phyloP scores from a whole-genome alignment of 2,113 vertebrate genomes.

The Gymnogyps californianus region DNA sequence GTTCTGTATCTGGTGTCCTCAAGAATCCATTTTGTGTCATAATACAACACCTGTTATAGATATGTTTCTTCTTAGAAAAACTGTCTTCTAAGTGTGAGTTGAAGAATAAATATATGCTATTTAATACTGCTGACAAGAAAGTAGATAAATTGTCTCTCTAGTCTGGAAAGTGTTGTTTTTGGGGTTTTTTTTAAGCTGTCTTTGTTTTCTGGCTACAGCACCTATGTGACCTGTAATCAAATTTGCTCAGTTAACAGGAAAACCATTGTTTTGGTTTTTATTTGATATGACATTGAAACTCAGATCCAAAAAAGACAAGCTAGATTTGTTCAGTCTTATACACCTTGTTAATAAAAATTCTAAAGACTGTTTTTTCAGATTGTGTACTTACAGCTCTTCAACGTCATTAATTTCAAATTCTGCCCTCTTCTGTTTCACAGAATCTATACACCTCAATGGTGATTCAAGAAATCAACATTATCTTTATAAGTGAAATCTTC shows the following conservation, averaged over 20 bases:
- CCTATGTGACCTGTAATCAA: not conserved
- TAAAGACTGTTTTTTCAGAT: not conserved
- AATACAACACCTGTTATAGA: rapidly evolving
- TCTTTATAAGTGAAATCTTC: not conserved
- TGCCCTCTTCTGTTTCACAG: not conserved
- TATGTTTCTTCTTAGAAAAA: not conserved
- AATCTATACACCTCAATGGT: not conserved
- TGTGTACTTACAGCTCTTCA: not conserved
- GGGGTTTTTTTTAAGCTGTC: not conserved
- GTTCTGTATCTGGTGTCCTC: not conserved
- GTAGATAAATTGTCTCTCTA: not conserved
- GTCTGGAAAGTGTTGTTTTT: not conserved
- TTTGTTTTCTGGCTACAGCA: not conserved
- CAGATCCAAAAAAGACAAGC: not conserved
- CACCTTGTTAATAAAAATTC: not conserved
- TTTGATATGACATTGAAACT: not conserved
- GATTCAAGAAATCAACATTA: not conserved
- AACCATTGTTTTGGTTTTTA: not conserved
- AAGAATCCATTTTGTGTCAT: not conserved
- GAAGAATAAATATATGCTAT: not conserved
- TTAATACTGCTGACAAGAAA: not conserved
- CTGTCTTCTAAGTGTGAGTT: not conserved
- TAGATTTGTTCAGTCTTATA: not conserved
- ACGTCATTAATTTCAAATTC: not conserved
- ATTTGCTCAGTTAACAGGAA: not conserved